Evolutionary conservation across 2,888 invertebrate genomes (phyloP), one percentile per base, ranked within the genome.

Genomic region (Anodontia alba): DNA sequence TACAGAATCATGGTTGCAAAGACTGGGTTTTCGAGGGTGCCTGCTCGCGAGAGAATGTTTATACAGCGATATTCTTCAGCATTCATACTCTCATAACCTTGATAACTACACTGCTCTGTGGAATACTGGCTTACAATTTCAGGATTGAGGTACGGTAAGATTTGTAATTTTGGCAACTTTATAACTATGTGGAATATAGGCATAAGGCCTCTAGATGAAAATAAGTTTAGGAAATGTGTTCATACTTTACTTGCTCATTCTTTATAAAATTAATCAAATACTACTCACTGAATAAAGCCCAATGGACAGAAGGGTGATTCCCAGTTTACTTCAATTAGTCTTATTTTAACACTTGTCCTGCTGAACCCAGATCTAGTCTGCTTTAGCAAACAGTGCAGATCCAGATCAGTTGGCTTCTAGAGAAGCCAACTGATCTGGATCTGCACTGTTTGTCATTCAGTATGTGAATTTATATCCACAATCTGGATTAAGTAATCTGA

Each of bases 1-100:
- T 81, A 42, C 86, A 93, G 93, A 78, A 82, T 51, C 90, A 92
- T 81, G 92, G 92, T 8, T 93, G 93, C 81, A 83, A 81, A 26
- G 89, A 91, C 82, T 89, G 88, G 87, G 78, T 68, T 46, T 90
- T 91, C 83, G 88, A 82, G 10, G 90, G 85, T 49, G 89, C 87
- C 26, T 93, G 93, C 79, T 91, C 91, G 2, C 87, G 90, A 67
- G 80, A 83, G 71, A 88, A 88, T 71, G 83, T 93, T 17, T 93
- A 88, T 86, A 88, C 93, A 0, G 92, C 91, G 7, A 78, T 92
- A 12, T 89, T 91, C 83, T 93, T 89, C 86, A 83, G 88, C 10
- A 31, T 92, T 8, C 90, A 92, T 75, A 84, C 90, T 17, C 29
- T 92, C 2, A 26, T 90, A 8, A 81, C 92, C 7, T 73, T 93